These are phyloP conservation scores for Phrynocephalus vlangalii DNA, from an alignment of 2,797 vertebrate species.

Conservation along the genomic window DNA sequence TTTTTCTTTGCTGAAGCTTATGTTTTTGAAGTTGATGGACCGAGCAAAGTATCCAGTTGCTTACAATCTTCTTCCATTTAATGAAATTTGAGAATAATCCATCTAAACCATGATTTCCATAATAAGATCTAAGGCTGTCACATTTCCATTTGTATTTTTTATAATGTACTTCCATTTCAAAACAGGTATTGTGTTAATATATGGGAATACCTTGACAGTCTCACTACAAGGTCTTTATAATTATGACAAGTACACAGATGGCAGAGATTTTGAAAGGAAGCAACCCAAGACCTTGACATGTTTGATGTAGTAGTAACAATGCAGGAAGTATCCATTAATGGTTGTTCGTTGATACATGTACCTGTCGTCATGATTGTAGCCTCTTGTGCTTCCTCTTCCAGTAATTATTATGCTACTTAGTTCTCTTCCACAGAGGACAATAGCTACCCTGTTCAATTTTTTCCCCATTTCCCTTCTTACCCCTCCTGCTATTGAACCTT, in stretches of 20 bases:
- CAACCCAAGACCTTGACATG: slow-evolving; percentile 1
- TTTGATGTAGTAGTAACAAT: not conserved
- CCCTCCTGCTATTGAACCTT: not conserved
- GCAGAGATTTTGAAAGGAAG: slow-evolving; percentile 1
- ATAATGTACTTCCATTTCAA: not conserved
- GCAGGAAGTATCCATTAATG: not conserved
- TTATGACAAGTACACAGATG: slow-evolving; percentile 21
- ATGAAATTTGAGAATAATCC: not conserved
- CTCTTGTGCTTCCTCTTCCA: not conserved
- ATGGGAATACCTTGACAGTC: not conserved
- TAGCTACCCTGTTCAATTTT: not conserved
- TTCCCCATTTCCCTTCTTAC: not conserved
- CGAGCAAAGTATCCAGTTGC: not conserved
- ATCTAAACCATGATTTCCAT: not conserved
- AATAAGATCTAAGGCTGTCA: not conserved
- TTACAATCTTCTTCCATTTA: not conserved
- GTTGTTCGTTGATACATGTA: not conserved
- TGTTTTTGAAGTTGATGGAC: not conserved
- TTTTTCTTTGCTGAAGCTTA: not conserved
- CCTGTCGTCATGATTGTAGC: not conserved
- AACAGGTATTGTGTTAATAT: not conserved
- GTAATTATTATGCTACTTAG: not conserved
- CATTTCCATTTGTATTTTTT: too few relatives aligned
- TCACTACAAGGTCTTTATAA: not conserved
- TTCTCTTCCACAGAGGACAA: not conserved